A percentile compares a stretch with the other conserved stretches of the same genome.
These are phyloP conservation scores for Neosilurus mollespiculum DNA, from an alignment of 2,797 vertebrate genomes.

Conservation along the genomic window DNA sequence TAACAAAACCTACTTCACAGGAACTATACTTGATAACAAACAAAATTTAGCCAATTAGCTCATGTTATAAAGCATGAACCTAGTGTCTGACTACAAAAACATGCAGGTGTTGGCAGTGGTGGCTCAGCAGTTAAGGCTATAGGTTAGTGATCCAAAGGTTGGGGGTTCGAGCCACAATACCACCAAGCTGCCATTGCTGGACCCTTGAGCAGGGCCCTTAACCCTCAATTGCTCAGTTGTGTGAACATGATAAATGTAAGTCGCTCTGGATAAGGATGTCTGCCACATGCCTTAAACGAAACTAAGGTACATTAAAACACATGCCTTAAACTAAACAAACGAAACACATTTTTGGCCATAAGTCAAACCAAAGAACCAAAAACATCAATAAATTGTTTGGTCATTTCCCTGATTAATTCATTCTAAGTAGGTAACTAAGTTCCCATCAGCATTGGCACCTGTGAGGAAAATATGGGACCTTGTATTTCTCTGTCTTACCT, in stretches of 20 bases:
- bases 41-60: background rate
- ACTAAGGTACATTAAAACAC: too few species aligned
- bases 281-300: too few species aligned
- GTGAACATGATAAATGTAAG: too few species aligned
- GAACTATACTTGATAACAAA: background rate
- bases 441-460: background rate
- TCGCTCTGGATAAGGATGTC: too few species aligned
- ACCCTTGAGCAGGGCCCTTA: too few species aligned
- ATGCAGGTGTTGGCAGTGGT: background rate
- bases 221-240: too few species aligned
- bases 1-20: background rate
- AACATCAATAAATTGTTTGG: background rate
- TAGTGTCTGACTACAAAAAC: background rate
- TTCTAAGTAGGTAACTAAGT: background rate
- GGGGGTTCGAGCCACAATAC: too few species aligned
- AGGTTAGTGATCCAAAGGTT: too few species aligned
- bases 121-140: too few species aligned
- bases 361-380: background rate
- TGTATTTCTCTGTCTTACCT: conserved; percentile 72
- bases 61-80: background rate
- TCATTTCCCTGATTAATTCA: background rate
- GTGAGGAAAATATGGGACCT: background rate
- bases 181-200: too few species aligned
- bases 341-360: too few species aligned
- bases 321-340: background rate